phyloP scores from a whole-genome alignment of 2,888 invertebrate genomes.

The Crepidodera aurea region DNA sequence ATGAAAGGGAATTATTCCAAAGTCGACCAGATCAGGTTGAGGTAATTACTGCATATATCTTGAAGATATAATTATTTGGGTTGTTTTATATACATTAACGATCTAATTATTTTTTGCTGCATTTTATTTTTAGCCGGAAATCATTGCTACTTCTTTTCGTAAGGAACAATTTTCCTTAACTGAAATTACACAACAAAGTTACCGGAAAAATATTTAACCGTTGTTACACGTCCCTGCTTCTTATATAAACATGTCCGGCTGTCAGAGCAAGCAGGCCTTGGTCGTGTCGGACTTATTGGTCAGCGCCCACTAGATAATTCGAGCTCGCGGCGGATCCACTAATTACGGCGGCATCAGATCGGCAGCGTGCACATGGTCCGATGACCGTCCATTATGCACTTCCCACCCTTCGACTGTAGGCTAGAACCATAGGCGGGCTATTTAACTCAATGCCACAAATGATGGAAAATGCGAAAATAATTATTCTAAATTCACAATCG shows the following conservation, averaged over 20 bases:
- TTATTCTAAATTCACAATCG: background rate
- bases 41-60: too few relatives aligned
- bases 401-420: slow-evolving; percentile 7
- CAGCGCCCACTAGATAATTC: slow-evolving; percentile 29
- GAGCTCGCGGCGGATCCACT: slow-evolving; percentile 36
- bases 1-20: too few relatives aligned
- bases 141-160: too few relatives aligned
- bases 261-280: slow-evolving; percentile 15
- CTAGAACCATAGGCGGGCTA: background rate
- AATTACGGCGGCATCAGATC: slow-evolving; percentile 32
- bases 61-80: too few relatives aligned
- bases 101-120: too few relatives aligned
- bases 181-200: background rate
- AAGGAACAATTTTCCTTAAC: too few relatives aligned
- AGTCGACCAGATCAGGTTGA: too few relatives aligned
- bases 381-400: slow-evolving; percentile 38
- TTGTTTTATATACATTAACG: too few relatives aligned
- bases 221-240: slow-evolving; percentile 5
- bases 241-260: slow-evolving; percentile 24
- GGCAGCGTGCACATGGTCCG: slow-evolving; percentile 35
- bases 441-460: too few relatives aligned
- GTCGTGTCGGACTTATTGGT: background rate
- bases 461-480: too few relatives aligned
- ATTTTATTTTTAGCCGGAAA: too few relatives aligned
- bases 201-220: background rate